Evolutionary conservation across 2,797 vertebrate genomes (phyloP), one percentile per base, ranked within the genome.

Genomic region (Simalia tracyae): DNA sequence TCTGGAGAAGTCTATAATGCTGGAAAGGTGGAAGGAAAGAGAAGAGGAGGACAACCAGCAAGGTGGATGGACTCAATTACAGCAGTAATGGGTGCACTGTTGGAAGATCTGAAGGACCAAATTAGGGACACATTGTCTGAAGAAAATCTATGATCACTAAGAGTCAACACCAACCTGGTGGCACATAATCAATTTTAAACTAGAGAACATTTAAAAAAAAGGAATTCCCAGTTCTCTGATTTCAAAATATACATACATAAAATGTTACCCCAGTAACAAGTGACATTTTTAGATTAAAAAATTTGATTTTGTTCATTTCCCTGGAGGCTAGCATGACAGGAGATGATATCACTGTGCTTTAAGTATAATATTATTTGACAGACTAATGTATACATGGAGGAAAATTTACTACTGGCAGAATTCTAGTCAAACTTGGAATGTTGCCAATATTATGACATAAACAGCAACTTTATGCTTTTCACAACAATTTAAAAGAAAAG

Each of bases 131-230:
- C 42, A 42, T 42, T 42, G 42, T 42, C 42, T 42, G 42, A 42
- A 42, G 42, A 42, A 42, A 42, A 42, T 42, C 42, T 42, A 42
- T 42, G 42, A 42, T 42, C 42, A 42, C 42, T 42, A 42, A 42
- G 42, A 42, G 42, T 42, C 42, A 42, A 42, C 42, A 42, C 42
- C 42, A 42, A 42, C 42, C 42, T 42, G 42, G 42, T 42, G 42
- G 42, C 42, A 42, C 42, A 42, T 42, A 42, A 42, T 42, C 42
- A 42, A 93, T 66, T 17, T 91, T 90, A 90, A 88, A 95, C 91
- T 88, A 88, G 68, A 60, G 0, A 72, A 92, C 93, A 93, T 14
- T 42, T 87, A 72, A 94, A 68, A 93, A 68, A 84, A 31, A 5
- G 1, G 0, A 86, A 90, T 12, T 88, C 76, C 42, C 92, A 68